Evolutionary conservation across 2,113 vertebrate genomes (phyloP), one percentile per base, ranked within the genome.

Genomic region (Beaufortia kweichowensis): DNA sequence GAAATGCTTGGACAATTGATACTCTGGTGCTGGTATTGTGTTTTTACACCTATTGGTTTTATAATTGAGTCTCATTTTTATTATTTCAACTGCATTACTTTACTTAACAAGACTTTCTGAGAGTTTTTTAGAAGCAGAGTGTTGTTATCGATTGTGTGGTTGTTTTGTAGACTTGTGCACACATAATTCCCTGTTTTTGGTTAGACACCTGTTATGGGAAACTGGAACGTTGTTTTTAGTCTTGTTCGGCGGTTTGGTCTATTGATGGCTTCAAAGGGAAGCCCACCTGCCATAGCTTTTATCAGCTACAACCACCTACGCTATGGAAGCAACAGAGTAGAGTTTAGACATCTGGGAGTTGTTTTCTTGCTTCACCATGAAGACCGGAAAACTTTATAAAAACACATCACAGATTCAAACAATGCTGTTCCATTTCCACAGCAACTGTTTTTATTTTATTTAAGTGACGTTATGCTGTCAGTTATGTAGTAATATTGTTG

Each of bases 201-300:
- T 71, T 39, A n/a, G 61, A 66, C 60, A 23, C 35, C 33, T 60
- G 71, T 75, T 31, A 53, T 26, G 41, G 31, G 15, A 57, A 24
- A 39, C 48, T 31, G 17, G 68, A 60, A 81, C 64, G 78, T 83
- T 85, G 84, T 90, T 88, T 90, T 88, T 90, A 89, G 89, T 79
- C 21, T 57, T 81, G 87, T 87, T 67, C 23, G 29, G 17, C 78
- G 82, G 60, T 46, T 80, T 81, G 84, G 84, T 88, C 82, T 88
- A 86, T 85, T 86, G 88, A 89, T 86, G 81, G 87, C 88, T 89
- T 90, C 87, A 91, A 90, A 91, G 88, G 84, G 76, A 83, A 89
- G 85, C 86, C 86, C 86, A 89, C 89, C 89, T 90, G 86, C 88
- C 85, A 86, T 76, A 80, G 84, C 91, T 91, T 92, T 92, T 89